phyloP scores from a whole-genome alignment of 2,797 vertebrate species.

The Micrastur ruficollis region DNA sequence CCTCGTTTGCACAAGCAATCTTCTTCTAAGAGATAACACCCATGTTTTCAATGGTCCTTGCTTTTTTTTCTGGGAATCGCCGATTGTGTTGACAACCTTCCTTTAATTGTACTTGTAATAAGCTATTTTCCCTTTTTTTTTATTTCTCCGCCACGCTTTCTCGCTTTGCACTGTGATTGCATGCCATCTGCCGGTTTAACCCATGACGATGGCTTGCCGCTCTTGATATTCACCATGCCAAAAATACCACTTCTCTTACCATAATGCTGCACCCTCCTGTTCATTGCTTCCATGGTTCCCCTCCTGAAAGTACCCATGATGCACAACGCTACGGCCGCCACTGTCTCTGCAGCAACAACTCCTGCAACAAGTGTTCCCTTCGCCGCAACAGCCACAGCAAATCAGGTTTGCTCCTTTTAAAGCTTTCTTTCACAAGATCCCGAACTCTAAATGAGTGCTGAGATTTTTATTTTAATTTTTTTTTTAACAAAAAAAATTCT shows the following conservation, averaged over 20 bases:
- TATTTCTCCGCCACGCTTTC: conserved; percentile 91
- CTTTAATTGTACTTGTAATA: conserved; percentile 93
- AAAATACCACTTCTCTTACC: conserved; percentile 90
- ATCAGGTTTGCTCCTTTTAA: conserved; percentile 99
- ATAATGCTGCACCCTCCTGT: conserved; percentile 99
- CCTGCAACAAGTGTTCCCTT: conserved; percentile 99
- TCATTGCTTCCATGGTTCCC: conserved; percentile 99
- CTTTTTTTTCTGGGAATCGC: conserved; percentile 85
- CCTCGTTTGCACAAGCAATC: not conserved
- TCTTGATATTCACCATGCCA: conserved; percentile 96
- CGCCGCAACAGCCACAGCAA: conserved; percentile 99
- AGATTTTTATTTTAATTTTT: conserved; percentile 70
- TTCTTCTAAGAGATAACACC: conserved; percentile 26
- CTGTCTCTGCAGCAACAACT: conserved; percentile 99
- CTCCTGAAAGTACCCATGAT: conserved; percentile 99
- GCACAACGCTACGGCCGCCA: conserved; percentile 99
- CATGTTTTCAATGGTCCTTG: conserved; percentile 22
- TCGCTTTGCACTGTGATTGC: conserved; percentile 98
- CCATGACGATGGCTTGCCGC: conserved; percentile 93
- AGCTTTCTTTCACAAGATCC: conserved; percentile 98
- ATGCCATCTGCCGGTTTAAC: conserved; percentile 99
- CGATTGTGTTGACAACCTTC: conserved; percentile 86
- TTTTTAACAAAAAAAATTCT: conserved; percentile 81
- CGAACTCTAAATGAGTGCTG: conserved; percentile 94
- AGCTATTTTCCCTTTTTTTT: conserved; percentile 90